Evolutionary conservation across 2,797 vertebrate species (phyloP), one percentile per base, ranked within the genome.

Genomic region (Lemur catta): DNA sequence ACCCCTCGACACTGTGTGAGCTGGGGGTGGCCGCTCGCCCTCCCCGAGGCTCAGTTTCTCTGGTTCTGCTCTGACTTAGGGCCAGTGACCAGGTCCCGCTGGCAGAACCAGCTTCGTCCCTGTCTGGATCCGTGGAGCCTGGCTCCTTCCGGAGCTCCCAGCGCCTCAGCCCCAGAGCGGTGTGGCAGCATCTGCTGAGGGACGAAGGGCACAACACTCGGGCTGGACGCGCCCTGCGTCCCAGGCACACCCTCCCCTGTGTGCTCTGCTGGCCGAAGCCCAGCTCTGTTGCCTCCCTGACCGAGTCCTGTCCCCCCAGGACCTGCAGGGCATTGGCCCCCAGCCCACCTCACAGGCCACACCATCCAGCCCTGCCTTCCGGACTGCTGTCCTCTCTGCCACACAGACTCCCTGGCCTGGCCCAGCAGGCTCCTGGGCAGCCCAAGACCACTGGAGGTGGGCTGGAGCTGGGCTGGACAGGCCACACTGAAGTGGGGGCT

Each of bases 201-300:
- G 50, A 26, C n/a, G 7, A 81, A 93, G 50, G 85, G 75, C 79
- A 89, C 38, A 80, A 74, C 90, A 63, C 57, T 9, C 3, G 48
- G 87, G 79, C 55, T 78, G 76, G 86, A 96, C 94, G 93, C 38
- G 89, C 86, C 95, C 95, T 93, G 84, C 52, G 85, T 75, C 65
- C 33, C 11, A 72, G 86, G 28, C 85, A 88, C 6, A 0, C 80
- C 85, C 76, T 78, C 43, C 15, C 15, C 59, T 46, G 28, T 80
- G 84, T 81, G 81, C 63, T 41, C 26, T 80, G 35, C 48, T n/a
- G 71, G 67, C 50, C 91, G 67, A 78, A 94, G 33, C 12, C 79
- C 85, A 81, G 61, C 22, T 85, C 48, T 78, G 43, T 46, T 43
- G 24, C 24, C 24, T 87, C 71, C 26, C 50, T 28, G 43, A 80